phyloP scores from a whole-genome alignment of 2,888 invertebrate genomes.

The Diloba caeruleocephala region DNA sequence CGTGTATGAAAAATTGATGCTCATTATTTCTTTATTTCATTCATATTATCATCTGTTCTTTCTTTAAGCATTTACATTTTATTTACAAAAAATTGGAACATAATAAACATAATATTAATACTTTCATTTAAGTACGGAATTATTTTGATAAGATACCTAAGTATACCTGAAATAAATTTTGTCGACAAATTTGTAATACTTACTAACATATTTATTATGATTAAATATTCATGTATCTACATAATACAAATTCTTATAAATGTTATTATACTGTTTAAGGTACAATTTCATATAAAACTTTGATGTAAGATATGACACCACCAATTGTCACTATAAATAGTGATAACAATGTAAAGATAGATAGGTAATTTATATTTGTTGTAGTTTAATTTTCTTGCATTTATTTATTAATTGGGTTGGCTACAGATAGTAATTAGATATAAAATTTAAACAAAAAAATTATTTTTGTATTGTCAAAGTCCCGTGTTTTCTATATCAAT shows the following conservation, averaged over 20 bases:
- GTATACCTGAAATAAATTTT: constrained; percentile 36
- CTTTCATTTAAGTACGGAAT: no score
- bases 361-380: constrained; percentile 76
- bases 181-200: constrained; percentile 35
- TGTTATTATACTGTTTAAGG: constrained; percentile 53
- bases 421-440: constrained; percentile 53
- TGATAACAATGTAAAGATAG: constrained; percentile 61
- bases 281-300: constrained; percentile 49
- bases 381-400: constrained; percentile 71
- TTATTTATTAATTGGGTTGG: constrained; percentile 52
- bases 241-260: constrained; percentile 69
- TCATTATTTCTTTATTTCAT: constrained; percentile 6
- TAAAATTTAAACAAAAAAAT: constrained; percentile 64
- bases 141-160: constrained; percentile 25
- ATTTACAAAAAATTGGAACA: not conserved
- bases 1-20: not conserved
- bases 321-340: constrained; percentile 67
- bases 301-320: constrained; percentile 70
- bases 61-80: not conserved
- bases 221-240: constrained; percentile 60
- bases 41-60: not conserved
- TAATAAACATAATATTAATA: constrained; percentile 38
- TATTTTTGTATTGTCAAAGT: constrained; percentile 80
- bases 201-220: constrained; percentile 44
- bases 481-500: constrained; percentile 77